These are phyloP conservation scores for Falcunculus frontatus DNA, from an alignment of 2,113 vertebrate species.

Conservation along the genomic window DNA sequence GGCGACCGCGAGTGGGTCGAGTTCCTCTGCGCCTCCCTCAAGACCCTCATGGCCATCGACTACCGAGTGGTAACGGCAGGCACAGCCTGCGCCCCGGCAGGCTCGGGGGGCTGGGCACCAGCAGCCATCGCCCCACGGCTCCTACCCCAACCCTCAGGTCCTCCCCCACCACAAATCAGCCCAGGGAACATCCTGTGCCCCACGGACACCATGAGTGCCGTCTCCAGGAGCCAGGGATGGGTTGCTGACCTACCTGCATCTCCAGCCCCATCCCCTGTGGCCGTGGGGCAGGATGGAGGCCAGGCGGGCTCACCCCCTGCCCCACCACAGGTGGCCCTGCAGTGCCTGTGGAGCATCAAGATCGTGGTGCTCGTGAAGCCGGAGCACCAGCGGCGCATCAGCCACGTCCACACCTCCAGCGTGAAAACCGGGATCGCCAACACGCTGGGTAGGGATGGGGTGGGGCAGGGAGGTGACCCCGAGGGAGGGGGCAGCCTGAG, in stretches of 20 bases:
- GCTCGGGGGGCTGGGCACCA: background rate
- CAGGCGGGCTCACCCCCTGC: background rate
- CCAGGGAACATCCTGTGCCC: background rate
- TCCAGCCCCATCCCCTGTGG: accelerated
- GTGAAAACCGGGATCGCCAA: conserved; percentile 88
- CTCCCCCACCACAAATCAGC: background rate
- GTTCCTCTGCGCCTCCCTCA: conserved; percentile 75
- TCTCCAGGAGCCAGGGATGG: background rate
- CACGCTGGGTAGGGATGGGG: conserved; percentile 73
- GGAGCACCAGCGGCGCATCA: conserved; percentile 78
- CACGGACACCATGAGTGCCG: accelerated
- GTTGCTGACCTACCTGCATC: background rate
- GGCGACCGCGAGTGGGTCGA: conserved; percentile 88
- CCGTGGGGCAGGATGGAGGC: accelerated
- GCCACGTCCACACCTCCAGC: conserved; percentile 80
- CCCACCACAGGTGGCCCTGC: conserved; percentile 78
- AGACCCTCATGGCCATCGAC: conserved; percentile 76
- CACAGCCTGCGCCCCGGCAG: background rate
- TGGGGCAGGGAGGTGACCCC: background rate
- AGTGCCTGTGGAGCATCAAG: conserved; percentile 87
- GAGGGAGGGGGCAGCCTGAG: background rate
- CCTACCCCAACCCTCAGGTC: background rate
- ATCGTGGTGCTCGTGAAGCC: conserved; percentile 84
- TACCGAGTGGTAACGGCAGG: conserved; percentile 75
- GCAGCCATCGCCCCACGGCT: background rate